A percentile compares a stretch with the other conserved stretches of the same genome.
Evolutionary conservation across 1,140 invertebrate genomes (phyloP).

Genomic region (Lucilia cuprina): DNA sequence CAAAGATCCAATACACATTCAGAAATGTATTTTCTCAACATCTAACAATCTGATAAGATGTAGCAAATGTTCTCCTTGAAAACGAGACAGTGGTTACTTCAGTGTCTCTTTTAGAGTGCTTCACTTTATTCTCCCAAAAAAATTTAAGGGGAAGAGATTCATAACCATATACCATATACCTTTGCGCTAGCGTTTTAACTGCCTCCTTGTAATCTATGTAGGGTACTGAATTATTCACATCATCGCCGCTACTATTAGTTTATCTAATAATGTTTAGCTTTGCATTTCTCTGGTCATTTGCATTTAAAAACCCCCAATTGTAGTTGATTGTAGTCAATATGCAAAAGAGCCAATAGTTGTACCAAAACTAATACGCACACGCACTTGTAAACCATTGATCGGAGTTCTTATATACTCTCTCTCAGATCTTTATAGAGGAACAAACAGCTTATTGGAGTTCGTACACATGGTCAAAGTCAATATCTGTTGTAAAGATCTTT

Average conservation of each 20-base stretch:
- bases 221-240: background rate
- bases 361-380: background rate
- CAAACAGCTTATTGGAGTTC: background rate
- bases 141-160: too few relatives aligned
- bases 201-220: too few relatives aligned
- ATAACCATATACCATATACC: too few relatives aligned
- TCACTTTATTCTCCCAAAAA: too few relatives aligned
- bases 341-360: background rate
- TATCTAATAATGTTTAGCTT: background rate
- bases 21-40: too few relatives aligned
- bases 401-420: background rate
- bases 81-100: too few relatives aligned
- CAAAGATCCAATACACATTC: too few relatives aligned
- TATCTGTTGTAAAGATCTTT: background rate
- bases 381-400: background rate
- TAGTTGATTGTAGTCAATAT: background rate
- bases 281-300: background rate
- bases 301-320: background rate
- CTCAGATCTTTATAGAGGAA: background rate
- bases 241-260: background rate
- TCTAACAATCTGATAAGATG: too few relatives aligned
- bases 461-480: background rate
- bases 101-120: too few relatives aligned
- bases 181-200: too few relatives aligned
- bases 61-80: too few relatives aligned